Conservation (phyloP, 2,888 invertebrate genomes). For the Drosophila anomelani region DNA sequence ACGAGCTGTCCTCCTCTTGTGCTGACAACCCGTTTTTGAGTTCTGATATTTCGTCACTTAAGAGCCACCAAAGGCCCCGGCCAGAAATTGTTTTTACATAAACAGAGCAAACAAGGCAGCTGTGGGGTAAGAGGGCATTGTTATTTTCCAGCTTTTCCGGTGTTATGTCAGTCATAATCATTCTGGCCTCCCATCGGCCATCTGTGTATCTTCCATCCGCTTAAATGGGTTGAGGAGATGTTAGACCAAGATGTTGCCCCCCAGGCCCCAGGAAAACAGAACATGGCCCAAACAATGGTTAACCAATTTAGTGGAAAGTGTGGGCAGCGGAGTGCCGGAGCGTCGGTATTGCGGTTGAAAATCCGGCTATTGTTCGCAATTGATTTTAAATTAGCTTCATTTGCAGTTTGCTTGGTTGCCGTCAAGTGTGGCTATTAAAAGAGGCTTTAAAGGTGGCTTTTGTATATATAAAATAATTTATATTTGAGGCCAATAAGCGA, state of each 20-base stretch:
- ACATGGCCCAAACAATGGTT: slow-evolving; percentile 47
- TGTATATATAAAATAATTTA: background rate
- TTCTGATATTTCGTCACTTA: slow-evolving; percentile 68
- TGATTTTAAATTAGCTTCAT: slow-evolving; percentile 62
- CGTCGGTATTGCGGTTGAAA: slow-evolving; percentile 36
- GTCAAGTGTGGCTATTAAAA: slow-evolving; percentile 7
- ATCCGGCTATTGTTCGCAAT: slow-evolving; percentile 59
- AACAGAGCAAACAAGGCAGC: slow-evolving; percentile 12
- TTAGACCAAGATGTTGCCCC: slow-evolving; percentile 37
- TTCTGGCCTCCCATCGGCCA: slow-evolving; percentile 16
- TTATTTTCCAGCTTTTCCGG: slow-evolving; percentile 36
- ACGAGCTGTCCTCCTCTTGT: slow-evolving; percentile 21
- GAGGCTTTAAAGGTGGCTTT: slow-evolving; percentile 5
- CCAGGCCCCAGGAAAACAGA: slow-evolving; percentile 24
- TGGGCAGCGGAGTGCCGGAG: slow-evolving; percentile 42
- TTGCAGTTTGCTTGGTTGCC: slow-evolving; percentile 20
- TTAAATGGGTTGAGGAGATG: slow-evolving; percentile 18
- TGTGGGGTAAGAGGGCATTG: slow-evolving; percentile 4
- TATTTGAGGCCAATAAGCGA: background rate
- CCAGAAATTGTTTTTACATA: slow-evolving; percentile 74
- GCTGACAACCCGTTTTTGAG: slow-evolving; percentile 48
- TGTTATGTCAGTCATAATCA: slow-evolving; percentile 48
- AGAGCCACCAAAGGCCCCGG: slow-evolving; percentile 8
- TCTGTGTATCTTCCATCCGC: slow-evolving; percentile 16
- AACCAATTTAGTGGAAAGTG: slow-evolving; percentile 57